Base-by-base conservation (phyloP, 2,888 invertebrate species). In the Lypha dubia region DNA sequence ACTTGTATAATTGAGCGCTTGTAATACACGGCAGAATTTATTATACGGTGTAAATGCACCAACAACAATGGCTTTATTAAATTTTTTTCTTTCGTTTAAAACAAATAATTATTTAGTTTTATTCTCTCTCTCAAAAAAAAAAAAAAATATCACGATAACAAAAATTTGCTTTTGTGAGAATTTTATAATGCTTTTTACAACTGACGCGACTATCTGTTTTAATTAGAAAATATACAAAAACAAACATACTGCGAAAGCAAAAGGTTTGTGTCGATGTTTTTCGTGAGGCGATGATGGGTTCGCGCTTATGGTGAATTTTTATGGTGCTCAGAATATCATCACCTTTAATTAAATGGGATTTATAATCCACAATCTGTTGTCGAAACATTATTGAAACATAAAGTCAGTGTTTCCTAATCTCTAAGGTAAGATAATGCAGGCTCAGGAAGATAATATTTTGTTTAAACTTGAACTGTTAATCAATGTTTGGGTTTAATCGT, bases 121-220 rank as follows among this genome's bases (percentile, higher is more conserved):
- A 70, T 53, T 70, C n/a, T 38, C 38, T 70, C n/a, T 38, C 38
- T 67, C 20, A 35, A 35, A 38, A 60, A 60, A 32, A n/a, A 8
- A 67, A 49, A 65, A 13, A 8, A 20, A 63, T 53, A 56, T 46
- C 46, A 63, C 32, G 28, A 68, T 20, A 68, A 9, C 17, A 62
- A 44, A 15, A 51, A 75, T 53, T 74, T 62, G 68, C 1, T 62
- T 75, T 62, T 75, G 75, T 81, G 79, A 71, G 84, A 84, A 79
- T 67, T 67, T 84, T 73, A 60, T 60, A 79, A 20, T 67, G 51
- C 22, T 70, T 83, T 74, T 44, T 71, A 71, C 84, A 73, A 60
- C 80, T 80, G 84, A 84, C 84, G 80, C 76, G 68, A 49, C n/a
- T 53, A 67, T 41, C 51, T 71, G 74, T 67, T 71, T 24, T 65